Conservation (phyloP, 2,888 invertebrate species). For the Diogma glabrata region DNA sequence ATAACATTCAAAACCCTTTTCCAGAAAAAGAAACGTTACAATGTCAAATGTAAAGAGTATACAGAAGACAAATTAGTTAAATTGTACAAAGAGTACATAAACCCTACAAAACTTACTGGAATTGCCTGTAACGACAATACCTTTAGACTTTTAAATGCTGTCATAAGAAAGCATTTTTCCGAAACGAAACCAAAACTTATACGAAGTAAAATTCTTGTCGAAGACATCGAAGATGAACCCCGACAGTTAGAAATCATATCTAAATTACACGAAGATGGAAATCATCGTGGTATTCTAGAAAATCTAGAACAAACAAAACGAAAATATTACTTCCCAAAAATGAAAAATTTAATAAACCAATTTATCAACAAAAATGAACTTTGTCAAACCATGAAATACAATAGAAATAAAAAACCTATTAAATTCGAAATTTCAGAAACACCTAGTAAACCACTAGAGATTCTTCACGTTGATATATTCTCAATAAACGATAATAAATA, state of each 20-base stretch:
- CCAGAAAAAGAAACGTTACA: not conserved
- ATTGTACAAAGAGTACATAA: too few species aligned
- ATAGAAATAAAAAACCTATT: slow-evolving; percentile 14
- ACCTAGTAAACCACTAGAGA: slow-evolving; percentile 13
- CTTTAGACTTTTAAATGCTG: too few species aligned
- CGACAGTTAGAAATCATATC: too few species aligned
- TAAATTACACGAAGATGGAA: too few species aligned
- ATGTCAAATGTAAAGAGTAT: not conserved
- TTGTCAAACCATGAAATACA: slow-evolving; percentile 14
- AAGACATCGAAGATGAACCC: slow-evolving; percentile 9
- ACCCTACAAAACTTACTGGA: too few species aligned
- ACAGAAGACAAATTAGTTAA: not conserved
- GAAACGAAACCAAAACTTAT: not conserved
- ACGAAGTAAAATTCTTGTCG: not conserved
- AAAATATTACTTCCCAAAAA: slow-evolving; percentile 13
- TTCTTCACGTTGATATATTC: slow-evolving; percentile 18
- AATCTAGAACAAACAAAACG: slow-evolving; percentile 11
- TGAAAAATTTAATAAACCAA: slow-evolving; percentile 12
- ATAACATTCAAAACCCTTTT: too few species aligned
- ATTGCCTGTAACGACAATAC: too few species aligned
- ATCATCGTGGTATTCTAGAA: slow-evolving; percentile 12
- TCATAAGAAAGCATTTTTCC: too few species aligned
- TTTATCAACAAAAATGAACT: not conserved
- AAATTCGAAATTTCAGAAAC: slow-evolving; percentile 15
- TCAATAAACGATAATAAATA: slow-evolving; percentile 13